These are phyloP conservation scores for Tupaia tana DNA, from an alignment of 2,113 vertebrate species.

Conservation along the genomic window DNA sequence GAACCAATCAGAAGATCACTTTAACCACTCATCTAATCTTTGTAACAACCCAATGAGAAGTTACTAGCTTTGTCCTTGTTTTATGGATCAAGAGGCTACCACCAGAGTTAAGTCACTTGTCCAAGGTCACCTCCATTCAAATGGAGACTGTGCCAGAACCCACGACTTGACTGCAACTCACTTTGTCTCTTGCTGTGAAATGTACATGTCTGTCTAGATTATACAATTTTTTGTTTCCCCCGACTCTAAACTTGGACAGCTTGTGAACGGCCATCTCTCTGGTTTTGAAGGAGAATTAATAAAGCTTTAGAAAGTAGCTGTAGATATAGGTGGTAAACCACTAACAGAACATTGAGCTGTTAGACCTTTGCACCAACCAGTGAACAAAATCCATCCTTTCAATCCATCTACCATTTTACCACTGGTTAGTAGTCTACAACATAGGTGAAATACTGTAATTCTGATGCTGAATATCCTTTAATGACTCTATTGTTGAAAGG, in stretches of 20 bases:
- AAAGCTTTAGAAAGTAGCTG: neutral
- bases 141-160: neutral
- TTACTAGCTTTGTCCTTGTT: neutral
- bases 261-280: neutral
- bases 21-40: neutral
- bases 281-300: neutral
- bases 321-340: neutral
- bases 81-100: slow-evolving; percentile 9
- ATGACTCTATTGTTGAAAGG: neutral
- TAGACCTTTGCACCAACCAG: too few relatives aligned
- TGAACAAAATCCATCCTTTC: neutral
- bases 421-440: neutral
- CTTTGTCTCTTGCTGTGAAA: neutral
- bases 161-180: rapidly evolving
- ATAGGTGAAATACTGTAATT: neutral
- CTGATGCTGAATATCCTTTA: neutral
- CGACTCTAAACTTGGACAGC: neutral
- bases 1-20: neutral
- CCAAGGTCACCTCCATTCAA: neutral
- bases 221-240: neutral
- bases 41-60: neutral
- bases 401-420: neutral
- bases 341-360: neutral
- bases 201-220: neutral
- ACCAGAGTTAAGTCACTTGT: neutral